Percentiles rank a stretch among this genome's conserved stretches.
Evolutionary conservation across 2,888 invertebrate species (phyloP).

Genomic region (Amphiduros pacificus): DNA sequence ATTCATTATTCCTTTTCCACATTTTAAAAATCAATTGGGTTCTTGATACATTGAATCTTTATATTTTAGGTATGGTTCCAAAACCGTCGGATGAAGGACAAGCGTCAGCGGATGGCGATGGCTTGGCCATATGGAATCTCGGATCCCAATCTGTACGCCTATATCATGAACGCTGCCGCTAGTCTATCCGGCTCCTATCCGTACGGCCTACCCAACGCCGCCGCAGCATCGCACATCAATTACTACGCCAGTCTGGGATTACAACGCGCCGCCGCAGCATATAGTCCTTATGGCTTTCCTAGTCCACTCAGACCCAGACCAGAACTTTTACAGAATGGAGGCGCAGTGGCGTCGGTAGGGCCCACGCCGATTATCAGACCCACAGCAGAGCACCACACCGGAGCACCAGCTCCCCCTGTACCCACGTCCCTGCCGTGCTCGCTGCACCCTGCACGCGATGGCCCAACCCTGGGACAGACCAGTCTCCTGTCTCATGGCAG

Average conservation of each 20-base stretch:
- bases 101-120: conserved; percentile 89
- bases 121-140: conserved; percentile 86
- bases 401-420: not conserved
- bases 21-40: too few relatives aligned
- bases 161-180: conserved; percentile 82
- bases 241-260: conserved; percentile 42
- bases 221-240: conserved; percentile 27
- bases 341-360: not conserved
- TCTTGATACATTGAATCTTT: too few relatives aligned
- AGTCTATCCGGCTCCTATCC: conserved; percentile 38
- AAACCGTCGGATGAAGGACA: conserved; percentile 96
- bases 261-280: conserved; percentile 32
- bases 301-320: conserved; percentile 8
- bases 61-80: conserved; percentile 91
- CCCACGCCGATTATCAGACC: not conserved
- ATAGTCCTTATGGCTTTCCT: conserved; percentile 21
- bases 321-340: not conserved
- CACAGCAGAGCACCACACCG: not conserved
- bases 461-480: not conserved
- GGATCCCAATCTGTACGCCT: conserved; percentile 86
- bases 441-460: not conserved
- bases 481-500: not conserved
- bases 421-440: not conserved
- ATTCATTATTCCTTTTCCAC: too few relatives aligned
- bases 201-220: conserved; percentile 52